Base-by-base conservation (phyloP, 1,140 invertebrate species). In the Meteorus sp. region DNA sequence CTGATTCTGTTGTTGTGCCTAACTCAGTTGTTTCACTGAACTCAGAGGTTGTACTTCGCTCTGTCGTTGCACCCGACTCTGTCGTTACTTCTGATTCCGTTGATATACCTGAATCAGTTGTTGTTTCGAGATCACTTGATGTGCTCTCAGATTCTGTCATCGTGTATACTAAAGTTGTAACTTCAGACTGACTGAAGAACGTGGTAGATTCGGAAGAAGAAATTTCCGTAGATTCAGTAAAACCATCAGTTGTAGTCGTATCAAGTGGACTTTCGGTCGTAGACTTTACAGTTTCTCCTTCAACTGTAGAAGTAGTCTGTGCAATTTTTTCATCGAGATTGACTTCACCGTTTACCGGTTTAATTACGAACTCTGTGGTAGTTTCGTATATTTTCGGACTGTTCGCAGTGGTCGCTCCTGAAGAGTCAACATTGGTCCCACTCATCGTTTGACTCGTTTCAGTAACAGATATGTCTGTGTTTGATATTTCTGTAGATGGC, bases 21-120 rank as follows among this genome's bases (percentile, higher is more conserved):
- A 19, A 43, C 55, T 60, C 61, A 7, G 61, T 65, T 9, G 63
- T 56, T 43, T 44, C 57, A 6, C 52, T 33, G 5, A 31, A 41
- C 43, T 47, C 50, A 25, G 44, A 52, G 33, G 27, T 61, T 31
- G 29, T 57, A 4, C 48, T 41, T 6, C 44, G 39, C 39, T 43
- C 41, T 15, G 33, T 47, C 25, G 15, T 63, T 29, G 27, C 53
- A 2, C 37, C 50, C 2, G 43, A 20, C 31, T 50, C 51, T 35
- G 48, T 59, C 29, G 22, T 63, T 44, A 29, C 59, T 45, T 15
- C 66, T 20, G 62, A 58, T 45, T 66, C 69, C 1, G 71, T 70
- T 8, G 66, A 65, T 3, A 9, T 6, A n/a, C 58, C 66, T n/a
- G 61, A 65, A 48, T 66, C 70, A 0, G 72, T 69, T 8, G 64